Evolutionary conservation across 2,888 invertebrate species (phyloP).

Genomic region (Dorcus parallelipipedus): DNA sequence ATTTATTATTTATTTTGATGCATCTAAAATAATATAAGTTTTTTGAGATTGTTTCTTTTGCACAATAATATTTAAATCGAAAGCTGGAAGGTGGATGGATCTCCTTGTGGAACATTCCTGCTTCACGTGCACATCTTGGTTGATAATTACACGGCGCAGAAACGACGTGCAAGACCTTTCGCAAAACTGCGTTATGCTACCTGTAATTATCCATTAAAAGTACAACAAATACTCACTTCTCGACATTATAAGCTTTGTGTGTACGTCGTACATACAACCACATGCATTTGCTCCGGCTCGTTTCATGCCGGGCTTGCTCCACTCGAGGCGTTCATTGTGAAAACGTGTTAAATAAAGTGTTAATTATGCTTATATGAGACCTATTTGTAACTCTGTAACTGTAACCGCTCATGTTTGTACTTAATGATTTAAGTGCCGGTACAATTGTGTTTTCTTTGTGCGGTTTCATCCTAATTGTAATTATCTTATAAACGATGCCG

Average conservation of each 20-base stretch:
- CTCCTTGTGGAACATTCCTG: background rate
- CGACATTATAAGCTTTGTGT: background rate
- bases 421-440: too few species aligned
- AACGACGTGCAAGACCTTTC: conserved; percentile 11
- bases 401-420: too few species aligned
- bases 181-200: conserved; percentile 23
- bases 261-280: background rate
- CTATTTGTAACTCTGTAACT: background rate
- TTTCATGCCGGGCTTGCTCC: background rate
- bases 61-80: too few species aligned
- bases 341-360: conserved; percentile 8
- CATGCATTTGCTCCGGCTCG: background rate
- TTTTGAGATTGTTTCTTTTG: too few species aligned
- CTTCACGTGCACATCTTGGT: background rate
- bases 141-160: background rate
- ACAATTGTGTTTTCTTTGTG: too few species aligned
- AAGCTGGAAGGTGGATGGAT: too few species aligned
- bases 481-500: too few species aligned
- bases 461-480: too few species aligned
- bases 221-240: conserved; percentile 25
- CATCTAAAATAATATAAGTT: too few species aligned
- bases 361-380: conserved; percentile 5
- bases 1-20: too few species aligned
- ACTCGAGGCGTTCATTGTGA: conserved; percentile 4
- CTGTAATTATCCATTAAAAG: conserved; percentile 32